These are phyloP conservation scores for Agrotis ipsilon DNA, from an alignment of 2,888 invertebrate genomes.

Conservation along the genomic window DNA sequence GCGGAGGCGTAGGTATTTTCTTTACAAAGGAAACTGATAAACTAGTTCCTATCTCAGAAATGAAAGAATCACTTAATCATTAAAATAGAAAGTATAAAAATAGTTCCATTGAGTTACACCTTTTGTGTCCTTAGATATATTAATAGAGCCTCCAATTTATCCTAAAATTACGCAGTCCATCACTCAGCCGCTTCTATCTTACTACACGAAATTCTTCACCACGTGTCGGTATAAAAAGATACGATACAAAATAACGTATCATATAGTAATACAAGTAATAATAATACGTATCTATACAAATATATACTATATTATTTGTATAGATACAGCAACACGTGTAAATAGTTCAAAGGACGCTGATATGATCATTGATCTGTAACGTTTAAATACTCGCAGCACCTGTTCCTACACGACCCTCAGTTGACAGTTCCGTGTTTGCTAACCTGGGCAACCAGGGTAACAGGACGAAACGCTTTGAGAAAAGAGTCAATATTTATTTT, in stretches of 20 bases:
- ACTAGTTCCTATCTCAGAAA: not conserved
- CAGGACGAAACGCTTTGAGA: constrained; percentile 46
- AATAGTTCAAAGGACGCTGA: constrained; percentile 14
- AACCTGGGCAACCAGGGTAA: constrained; percentile 47
- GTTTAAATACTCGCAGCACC: constrained; percentile 52
- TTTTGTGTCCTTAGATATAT: not conserved
- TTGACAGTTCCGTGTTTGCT: constrained; percentile 37
- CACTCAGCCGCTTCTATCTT: not conserved
- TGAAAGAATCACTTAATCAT: constrained; percentile 15
- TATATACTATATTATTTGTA: constrained; percentile 2
- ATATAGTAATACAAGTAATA: too few species aligned
- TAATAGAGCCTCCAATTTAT: too few species aligned
- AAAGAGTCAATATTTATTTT: constrained; percentile 52
- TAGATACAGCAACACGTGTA: not conserved
- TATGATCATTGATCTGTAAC: constrained; percentile 58
- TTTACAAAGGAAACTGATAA: constrained; percentile 14
- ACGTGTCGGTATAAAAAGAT: constrained; percentile 2
- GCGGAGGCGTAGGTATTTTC: too few species aligned
- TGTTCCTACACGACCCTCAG: constrained; percentile 24
- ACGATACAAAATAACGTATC: not conserved
- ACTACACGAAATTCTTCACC: not conserved
- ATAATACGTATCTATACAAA: too few species aligned
- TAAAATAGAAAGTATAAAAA: not conserved
- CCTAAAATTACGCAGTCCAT: too few species aligned
- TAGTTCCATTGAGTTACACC: not conserved